Conservation (phyloP, 2,113 vertebrate genomes). For the Zosterops lateralis region DNA sequence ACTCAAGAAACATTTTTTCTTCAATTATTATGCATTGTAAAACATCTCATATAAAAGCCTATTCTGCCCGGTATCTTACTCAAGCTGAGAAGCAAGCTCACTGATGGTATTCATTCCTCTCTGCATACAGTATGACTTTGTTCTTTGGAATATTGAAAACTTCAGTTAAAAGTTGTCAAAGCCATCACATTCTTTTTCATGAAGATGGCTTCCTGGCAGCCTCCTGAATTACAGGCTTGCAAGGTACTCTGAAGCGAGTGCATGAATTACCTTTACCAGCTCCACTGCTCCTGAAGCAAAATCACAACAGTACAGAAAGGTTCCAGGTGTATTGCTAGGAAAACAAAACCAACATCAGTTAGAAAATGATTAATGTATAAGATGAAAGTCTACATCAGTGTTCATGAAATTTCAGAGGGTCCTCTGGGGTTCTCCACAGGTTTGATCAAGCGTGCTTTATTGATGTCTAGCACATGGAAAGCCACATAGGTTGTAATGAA, state of each 20-base stretch:
- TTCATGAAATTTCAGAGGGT: slow-evolving; percentile 9
- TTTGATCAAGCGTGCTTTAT: slow-evolving; percentile 14
- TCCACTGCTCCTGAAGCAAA: slow-evolving; percentile 86
- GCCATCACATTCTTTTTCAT: slow-evolving; percentile 49
- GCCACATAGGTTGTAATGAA: slow-evolving; percentile 36
- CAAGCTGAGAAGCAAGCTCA: slow-evolving; percentile 59
- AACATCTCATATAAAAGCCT: slow-evolving; percentile 54
- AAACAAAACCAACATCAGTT: slow-evolving; percentile 59
- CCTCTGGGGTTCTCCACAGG: slow-evolving; percentile 30
- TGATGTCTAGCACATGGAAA: slow-evolving; percentile 43
- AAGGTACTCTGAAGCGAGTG: slow-evolving; percentile 12
- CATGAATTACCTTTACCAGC: slow-evolving; percentile 83
- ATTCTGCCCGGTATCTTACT: slow-evolving; percentile 49
- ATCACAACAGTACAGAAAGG: slow-evolving; percentile 92
- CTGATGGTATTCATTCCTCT: slow-evolving; percentile 56
- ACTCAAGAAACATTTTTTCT: slow-evolving; percentile 58
- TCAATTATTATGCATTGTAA: slow-evolving; percentile 61
- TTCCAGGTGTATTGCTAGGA: slow-evolving; percentile 72
- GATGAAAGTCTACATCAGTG: slow-evolving; percentile 33
- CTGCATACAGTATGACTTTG: slow-evolving; percentile 47
- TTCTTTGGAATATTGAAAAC: slow-evolving; percentile 57
- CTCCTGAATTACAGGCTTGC: slow-evolving; percentile 53
- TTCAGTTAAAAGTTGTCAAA: slow-evolving; percentile 63
- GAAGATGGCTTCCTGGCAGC: slow-evolving; percentile 27
- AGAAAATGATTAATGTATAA: slow-evolving; percentile 25